Evolutionary conservation across 2,797 vertebrate genomes (phyloP).

Genomic region (Mallotus villosus): DNA sequence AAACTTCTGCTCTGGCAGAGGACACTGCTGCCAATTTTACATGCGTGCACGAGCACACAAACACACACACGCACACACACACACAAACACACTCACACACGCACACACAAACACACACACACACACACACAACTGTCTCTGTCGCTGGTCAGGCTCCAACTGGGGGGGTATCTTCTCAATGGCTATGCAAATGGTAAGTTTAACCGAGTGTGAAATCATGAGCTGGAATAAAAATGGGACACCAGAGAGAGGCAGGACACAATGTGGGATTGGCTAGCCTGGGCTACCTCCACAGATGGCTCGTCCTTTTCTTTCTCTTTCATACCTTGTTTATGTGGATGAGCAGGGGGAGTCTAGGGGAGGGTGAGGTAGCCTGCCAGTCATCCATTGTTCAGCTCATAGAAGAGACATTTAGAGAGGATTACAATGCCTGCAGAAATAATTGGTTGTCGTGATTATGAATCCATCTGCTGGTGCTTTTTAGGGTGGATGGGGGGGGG

Average conservation of each 20-base stretch:
- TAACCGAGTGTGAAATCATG: slow-evolving; percentile 43
- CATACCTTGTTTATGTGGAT: background rate
- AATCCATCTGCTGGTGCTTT: slow-evolving; percentile 60
- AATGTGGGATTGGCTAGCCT: slow-evolving; percentile 6
- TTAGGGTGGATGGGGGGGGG: slow-evolving; percentile 42
- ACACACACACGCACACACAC: too few species aligned
- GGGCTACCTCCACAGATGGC: slow-evolving; percentile 32
- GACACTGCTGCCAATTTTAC: too few species aligned
- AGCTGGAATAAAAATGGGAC: slow-evolving; percentile 31
- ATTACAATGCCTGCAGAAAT: slow-evolving; percentile 54
- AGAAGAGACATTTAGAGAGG: slow-evolving; percentile 42
- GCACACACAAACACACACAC: too few species aligned
- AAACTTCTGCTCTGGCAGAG: background rate
- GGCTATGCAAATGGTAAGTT: slow-evolving; percentile 37
- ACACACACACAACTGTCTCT: slow-evolving; percentile 2
- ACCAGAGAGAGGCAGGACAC: slow-evolving; percentile 14
- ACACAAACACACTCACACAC: too few species aligned
- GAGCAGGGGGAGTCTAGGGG: background rate
- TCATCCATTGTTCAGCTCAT: background rate
- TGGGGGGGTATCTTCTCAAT: slow-evolving; percentile 32
- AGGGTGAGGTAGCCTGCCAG: slow-evolving; percentile 22
- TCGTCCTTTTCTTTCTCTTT: slow-evolving; percentile 16
- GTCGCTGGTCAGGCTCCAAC: slow-evolving; percentile 2
- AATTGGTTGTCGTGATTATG: slow-evolving; percentile 50
- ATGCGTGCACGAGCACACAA: too few species aligned